Evolutionary conservation across 2,888 invertebrate species (phyloP), one percentile per base, ranked within the genome.

Genomic region (Crioceris asparagi): DNA sequence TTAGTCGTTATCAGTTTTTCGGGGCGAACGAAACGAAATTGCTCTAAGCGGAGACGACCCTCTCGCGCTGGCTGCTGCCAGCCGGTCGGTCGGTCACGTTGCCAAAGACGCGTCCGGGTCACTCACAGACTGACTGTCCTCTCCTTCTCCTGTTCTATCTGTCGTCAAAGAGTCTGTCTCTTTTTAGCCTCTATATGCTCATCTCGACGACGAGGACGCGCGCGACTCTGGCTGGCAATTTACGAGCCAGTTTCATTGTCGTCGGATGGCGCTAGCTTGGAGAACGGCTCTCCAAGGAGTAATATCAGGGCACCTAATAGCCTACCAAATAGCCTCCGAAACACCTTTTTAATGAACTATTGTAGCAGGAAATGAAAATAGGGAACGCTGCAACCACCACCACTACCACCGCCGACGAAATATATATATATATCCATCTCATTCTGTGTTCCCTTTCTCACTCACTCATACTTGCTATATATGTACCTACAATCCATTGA

Each of bases 271-370:
- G 59, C 58, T 59, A 57, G 51, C n/a, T n/a, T 56, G 57, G 60
- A 60, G 60, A 66, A 66, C 62, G 64, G 62, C 65, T 61, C 66
- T 65, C 66, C 55, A 59, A 63, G 65, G 66, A 66, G 63, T 64
- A 65, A 66, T 66, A 65, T 64, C 63, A 54, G 64, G 61, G 69
- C 70, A 69, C 71, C 74, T 74, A 75, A 75, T 75, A 72, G 74
- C 74, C 70, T 69, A 69, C 72, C 71, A 72, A 75, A 75, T 75
- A 72, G 75, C 74, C 71, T 71, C 68, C 68, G 72, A 74, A 76
- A 77, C 75, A 76, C 75, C 75, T 76, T 75, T 76, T 76, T 76
- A 76, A 77, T 77, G 77, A 76, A 75, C 77, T 75, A 66, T 65
- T 60, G 66, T 62, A 62, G 60, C 61, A 61, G 65, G 65, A 66